A percentile compares a stretch with the other conserved stretches of the same genome.
Conservation (phyloP, 1,140 invertebrate genomes). For the Orchesella cincta region DNA sequence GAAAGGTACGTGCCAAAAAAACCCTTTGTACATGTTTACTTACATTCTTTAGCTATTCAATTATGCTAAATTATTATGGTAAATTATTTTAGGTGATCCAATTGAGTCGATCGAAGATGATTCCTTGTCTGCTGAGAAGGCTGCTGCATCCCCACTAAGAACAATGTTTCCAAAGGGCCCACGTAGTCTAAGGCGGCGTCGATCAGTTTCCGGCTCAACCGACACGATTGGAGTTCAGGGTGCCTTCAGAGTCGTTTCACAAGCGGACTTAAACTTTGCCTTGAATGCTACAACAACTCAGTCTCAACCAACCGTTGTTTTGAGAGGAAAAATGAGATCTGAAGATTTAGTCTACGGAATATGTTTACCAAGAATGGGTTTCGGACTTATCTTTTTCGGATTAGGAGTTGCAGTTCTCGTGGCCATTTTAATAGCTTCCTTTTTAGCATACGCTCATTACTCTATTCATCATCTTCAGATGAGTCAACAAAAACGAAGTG, state of each 20-base stretch:
- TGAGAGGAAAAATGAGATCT: conserved; percentile 80
- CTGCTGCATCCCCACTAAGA: background rate
- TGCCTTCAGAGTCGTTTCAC: conserved; percentile 87
- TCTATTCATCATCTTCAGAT: conserved; percentile 13
- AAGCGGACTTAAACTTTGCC: conserved; percentile 87
- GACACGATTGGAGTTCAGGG: conserved; percentile 80
- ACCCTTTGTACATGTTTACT: background rate
- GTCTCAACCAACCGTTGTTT: conserved; percentile 54
- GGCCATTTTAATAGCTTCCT: conserved; percentile 54
- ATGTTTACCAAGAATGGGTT: conserved; percentile 82
- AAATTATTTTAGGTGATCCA: conserved; percentile 13
- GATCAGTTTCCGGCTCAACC: conserved; percentile 67
- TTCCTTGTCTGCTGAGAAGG: conserved; percentile 22
- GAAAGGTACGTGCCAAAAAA: background rate
- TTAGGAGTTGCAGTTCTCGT: conserved; percentile 81
- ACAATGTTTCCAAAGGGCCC: conserved; percentile 80
- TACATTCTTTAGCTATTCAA: background rate
- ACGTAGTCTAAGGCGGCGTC: conserved; percentile 66
- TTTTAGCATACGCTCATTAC: conserved; percentile 30
- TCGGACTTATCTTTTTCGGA: conserved; percentile 82
- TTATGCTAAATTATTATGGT: conserved; percentile 1
- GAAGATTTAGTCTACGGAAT: conserved; percentile 84
- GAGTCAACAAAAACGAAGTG: background rate
- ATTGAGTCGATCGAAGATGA: conserved; percentile 19
- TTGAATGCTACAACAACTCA: conserved; percentile 75